Evolutionary conservation across 1,140 invertebrate species (phyloP), one percentile per base, ranked within the genome.

Genomic region (Zaprionus vittiger): DNA sequence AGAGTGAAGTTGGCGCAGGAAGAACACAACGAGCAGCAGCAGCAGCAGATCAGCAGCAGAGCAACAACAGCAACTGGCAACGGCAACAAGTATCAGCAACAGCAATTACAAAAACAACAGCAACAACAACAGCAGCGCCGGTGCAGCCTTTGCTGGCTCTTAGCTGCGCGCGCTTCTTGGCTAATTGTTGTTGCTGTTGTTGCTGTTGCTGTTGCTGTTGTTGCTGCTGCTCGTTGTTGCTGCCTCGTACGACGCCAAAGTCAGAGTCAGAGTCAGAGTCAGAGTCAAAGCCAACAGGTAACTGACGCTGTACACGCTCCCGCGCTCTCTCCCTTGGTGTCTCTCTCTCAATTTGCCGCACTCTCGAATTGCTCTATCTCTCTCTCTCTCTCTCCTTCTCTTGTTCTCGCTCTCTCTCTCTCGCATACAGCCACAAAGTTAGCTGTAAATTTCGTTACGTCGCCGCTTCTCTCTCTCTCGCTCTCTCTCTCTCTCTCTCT

Each of bases 381-480:
- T n/a, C 61, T 37, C 24, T 15, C 54, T 44, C 11, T 57, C 59
- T 56, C 44, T 17, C 61, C 62, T 55, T 26, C 26, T n/a, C 26
- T 57, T 0, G 62, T 52, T 62, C 61, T 57, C n/a, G 20, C 52
- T 52, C 68, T 68, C 68, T 68, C 68, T 65, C 57, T 61, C 28
- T 79, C 83, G 66, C 83, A 91, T 72, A 91, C 90, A 77, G 68
- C 55, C 47, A 69, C 57, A 91, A 90, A 92, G 80, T 79, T 91
- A 91, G 90, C 90, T 91, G 90, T 91, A 91, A 91, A 91, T 91
- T 91, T 85, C 41, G 90, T 89, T 91, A 91, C 82, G 82, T 90
- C 77, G 81, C 71, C 77, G 72, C 76, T 34, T 28, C 61, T 49
- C 4, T n/a, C 7, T 17, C 6, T 17, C 41, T 17, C 41, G 9